Conservation (phyloP, 1,140 invertebrate genomes). For the Ostrea edulis region DNA sequence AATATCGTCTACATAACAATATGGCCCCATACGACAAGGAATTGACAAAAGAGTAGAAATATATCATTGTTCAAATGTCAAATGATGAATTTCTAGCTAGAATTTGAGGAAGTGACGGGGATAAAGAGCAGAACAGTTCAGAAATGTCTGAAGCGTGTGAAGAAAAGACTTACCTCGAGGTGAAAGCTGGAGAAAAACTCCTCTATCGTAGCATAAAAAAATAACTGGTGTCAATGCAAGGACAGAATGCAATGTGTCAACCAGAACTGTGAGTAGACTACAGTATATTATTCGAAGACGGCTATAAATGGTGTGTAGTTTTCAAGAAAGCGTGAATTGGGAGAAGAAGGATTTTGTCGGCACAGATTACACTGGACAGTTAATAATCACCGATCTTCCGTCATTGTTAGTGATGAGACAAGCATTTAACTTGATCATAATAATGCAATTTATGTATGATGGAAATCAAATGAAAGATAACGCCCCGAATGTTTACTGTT, state of each 20-base stretch:
- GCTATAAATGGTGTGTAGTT: slow-evolving; percentile 27
- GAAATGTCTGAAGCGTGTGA: slow-evolving; percentile 25
- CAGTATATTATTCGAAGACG: slow-evolving; percentile 23
- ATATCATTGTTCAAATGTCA: no score
- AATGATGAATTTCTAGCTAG: background rate
- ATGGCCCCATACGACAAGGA: slow-evolving; percentile 9
- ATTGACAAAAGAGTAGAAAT: slow-evolving; percentile 30
- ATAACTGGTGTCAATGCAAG: background rate
- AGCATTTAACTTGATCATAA: no score
- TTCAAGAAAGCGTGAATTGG: slow-evolving; percentile 27
- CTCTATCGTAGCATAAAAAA: background rate
- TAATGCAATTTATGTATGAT: no score
- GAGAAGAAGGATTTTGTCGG: slow-evolving; percentile 30
- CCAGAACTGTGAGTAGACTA: background rate
- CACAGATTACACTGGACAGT: slow-evolving; percentile 29
- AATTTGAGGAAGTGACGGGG: background rate
- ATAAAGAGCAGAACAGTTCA: slow-evolving; percentile 35
- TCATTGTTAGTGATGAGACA: no score
- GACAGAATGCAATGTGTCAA: background rate
- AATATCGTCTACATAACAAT: background rate
- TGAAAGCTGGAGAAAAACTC: background rate
- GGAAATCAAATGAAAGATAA: background rate
- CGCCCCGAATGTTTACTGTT: background rate
- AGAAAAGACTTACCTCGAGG: slow-evolving; percentile 29
- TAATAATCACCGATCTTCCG: background rate